Evolutionary conservation across 2,797 vertebrate species (phyloP).

Genomic region (Knipowitschia caucasica): DNA sequence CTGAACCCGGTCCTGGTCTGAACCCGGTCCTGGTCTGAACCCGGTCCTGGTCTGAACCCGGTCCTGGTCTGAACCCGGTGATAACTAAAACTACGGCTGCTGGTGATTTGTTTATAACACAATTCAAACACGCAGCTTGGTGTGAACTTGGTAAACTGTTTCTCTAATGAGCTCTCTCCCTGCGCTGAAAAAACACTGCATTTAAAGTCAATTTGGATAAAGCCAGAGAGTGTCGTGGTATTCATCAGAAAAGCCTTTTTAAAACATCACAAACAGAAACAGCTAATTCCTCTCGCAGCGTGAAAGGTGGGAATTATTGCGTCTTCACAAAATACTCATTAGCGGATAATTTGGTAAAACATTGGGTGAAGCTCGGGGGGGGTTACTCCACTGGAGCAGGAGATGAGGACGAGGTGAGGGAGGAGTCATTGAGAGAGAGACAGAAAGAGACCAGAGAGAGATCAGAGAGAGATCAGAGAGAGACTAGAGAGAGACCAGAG

Average conservation of each 20-base stretch:
- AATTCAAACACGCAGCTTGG: slow-evolving; percentile 14
- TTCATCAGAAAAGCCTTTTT: not conserved
- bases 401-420: too few relatives aligned
- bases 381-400: too few relatives aligned
- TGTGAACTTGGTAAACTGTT: not conserved
- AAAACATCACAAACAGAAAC: not conserved
- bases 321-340: slow-evolving; percentile 16
- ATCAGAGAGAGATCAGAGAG: too few relatives aligned
- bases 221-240: not conserved
- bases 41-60: not conserved
- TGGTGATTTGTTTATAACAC: not conserved
- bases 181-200: not conserved
- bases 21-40: too few relatives aligned
- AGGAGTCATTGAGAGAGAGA: too few relatives aligned
- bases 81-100: not conserved
- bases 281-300: slow-evolving; percentile 31
- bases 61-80: not conserved
- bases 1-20: too few relatives aligned
- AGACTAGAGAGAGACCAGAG: too few relatives aligned
- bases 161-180: slow-evolving; percentile 7
- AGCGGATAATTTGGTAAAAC: slow-evolving; percentile 33
- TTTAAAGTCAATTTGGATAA: slow-evolving; percentile 3
- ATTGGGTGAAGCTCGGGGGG: slow-evolving; percentile 19
- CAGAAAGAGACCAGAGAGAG: too few relatives aligned
- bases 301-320: slow-evolving; percentile 24